phyloP scores from a whole-genome alignment of 2,797 vertebrate species.

The Muraenolepis orangiensis region DNA sequence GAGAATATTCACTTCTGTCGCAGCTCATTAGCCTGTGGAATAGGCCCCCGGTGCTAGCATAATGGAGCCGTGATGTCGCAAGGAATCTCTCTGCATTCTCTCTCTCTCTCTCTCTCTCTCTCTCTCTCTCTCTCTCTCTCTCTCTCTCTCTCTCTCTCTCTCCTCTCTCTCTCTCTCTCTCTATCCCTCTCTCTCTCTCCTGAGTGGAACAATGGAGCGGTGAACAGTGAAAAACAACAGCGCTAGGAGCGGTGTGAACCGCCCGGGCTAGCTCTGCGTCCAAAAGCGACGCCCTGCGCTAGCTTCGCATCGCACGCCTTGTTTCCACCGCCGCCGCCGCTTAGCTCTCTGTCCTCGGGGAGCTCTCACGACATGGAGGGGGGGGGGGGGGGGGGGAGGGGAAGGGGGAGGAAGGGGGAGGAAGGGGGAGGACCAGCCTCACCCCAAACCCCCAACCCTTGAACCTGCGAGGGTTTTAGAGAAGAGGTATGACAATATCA shows the following conservation, averaged over 20 bases:
- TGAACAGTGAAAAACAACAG: constrained; percentile 32
- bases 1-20: constrained; percentile 54
- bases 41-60: constrained; percentile 59
- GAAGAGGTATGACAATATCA: too few relatives aligned
- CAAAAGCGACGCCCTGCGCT: constrained; percentile 37
- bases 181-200: neutral
- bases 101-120: neutral
- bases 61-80: constrained; percentile 64
- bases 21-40: constrained; percentile 68
- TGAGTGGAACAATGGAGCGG: constrained; percentile 65
- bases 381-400: neutral
- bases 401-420: too few relatives aligned
- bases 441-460: too few relatives aligned
- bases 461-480: too few relatives aligned
- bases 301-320: constrained; percentile 56
- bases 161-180: neutral
- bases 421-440: too few relatives aligned
- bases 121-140: too few relatives aligned
- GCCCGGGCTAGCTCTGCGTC: constrained; percentile 54
- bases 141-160: neutral
- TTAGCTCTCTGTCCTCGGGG: too few relatives aligned
- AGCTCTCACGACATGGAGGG: constrained; percentile 34
- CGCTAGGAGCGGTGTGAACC: constrained; percentile 51
- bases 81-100: constrained; percentile 60
- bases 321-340: constrained; percentile 37